Percentiles rank a stretch among this genome's conserved stretches.
Evolutionary conservation across 2,797 vertebrate genomes (phyloP).

Genomic region (Melanotaenia pygmaea): DNA sequence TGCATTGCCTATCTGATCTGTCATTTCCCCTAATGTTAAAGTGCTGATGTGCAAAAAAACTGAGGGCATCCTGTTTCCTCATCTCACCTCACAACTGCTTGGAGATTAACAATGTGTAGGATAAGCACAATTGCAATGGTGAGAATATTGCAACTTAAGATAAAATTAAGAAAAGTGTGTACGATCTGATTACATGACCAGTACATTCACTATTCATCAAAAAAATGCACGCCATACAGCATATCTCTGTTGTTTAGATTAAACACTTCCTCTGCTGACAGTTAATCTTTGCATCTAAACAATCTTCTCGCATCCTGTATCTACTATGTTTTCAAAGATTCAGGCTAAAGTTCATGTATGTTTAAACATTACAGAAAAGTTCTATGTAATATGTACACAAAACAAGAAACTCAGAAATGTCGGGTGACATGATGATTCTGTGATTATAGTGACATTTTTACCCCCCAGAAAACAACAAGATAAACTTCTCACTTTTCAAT

Average conservation of each 20-base stretch:
- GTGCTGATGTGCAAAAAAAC: constrained; percentile 39
- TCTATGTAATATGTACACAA: too few species aligned
- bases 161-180: background rate
- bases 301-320: background rate
- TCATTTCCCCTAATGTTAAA: constrained; percentile 42
- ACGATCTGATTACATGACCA: background rate
- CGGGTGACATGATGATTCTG: background rate
- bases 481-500: too few species aligned
- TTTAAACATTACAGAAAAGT: constrained; percentile 1
- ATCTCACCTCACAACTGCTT: constrained; percentile 40
- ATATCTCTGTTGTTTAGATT: too few species aligned
- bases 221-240: too few species aligned
- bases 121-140: constrained; percentile 29
- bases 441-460: background rate
- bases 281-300: background rate
- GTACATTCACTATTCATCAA: background rate
- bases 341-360: background rate
- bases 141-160: constrained; percentile 7
- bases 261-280: background rate
- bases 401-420: too few species aligned
- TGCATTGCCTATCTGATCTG: constrained; percentile 64
- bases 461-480: too few species aligned
- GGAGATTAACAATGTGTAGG: constrained; percentile 45
- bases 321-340: background rate
- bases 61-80: constrained; percentile 43